phyloP scores from a whole-genome alignment of 2,113 vertebrate species.

The Tympanuchus pallidicinctus region DNA sequence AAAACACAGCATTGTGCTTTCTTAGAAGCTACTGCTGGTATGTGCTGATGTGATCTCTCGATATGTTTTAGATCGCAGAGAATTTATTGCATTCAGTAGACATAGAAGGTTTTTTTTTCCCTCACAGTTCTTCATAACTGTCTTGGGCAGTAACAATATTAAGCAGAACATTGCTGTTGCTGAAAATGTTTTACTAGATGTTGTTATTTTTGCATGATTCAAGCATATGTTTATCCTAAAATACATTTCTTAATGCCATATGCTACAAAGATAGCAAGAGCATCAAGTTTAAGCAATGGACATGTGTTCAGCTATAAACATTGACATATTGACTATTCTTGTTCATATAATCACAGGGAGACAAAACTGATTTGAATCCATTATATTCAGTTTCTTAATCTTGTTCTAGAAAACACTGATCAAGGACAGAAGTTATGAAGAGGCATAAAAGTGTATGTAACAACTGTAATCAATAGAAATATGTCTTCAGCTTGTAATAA shows the following conservation, averaged over 20 bases:
- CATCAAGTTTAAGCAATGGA: slow-evolving; percentile 44
- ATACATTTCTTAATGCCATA: slow-evolving; percentile 45
- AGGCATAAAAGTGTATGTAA: background rate
- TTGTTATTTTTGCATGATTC: background rate
- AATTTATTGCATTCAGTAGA: background rate
- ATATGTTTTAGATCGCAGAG: background rate
- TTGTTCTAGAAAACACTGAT: background rate
- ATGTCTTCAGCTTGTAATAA: background rate
- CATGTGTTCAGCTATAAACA: slow-evolving; percentile 55
- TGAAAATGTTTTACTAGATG: slow-evolving; percentile 25
- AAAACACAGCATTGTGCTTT: background rate
- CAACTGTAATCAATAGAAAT: background rate
- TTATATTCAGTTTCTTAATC: background rate
- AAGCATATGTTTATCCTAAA: slow-evolving; percentile 60
- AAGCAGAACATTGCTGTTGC: accelerated
- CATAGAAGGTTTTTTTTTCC: background rate
- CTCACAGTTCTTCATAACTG: background rate
- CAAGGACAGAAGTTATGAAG: background rate
- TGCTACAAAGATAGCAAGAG: slow-evolving; percentile 26
- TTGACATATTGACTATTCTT: slow-evolving; percentile 25
- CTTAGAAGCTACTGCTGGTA: background rate
- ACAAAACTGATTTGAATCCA: background rate
- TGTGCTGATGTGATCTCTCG: background rate
- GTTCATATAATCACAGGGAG: background rate
- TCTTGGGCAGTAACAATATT: background rate